phyloP scores from a whole-genome alignment of 2,888 invertebrate genomes.

The Drosophila suboccidentalis region DNA sequence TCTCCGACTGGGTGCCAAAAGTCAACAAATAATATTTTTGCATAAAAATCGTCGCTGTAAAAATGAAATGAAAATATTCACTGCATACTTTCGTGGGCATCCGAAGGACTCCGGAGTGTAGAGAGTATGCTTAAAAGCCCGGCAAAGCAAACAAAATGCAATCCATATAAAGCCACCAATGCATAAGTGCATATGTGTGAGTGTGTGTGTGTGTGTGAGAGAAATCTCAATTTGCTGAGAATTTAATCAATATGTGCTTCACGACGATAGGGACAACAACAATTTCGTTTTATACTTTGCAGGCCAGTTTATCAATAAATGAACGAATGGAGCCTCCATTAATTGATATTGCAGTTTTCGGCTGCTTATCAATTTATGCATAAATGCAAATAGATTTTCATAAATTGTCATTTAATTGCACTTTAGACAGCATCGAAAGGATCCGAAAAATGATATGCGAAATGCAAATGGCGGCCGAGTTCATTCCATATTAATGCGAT shows the following conservation, averaged over 20 bases:
- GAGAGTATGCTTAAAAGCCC: constrained; percentile 49
- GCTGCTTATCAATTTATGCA: constrained; percentile 75
- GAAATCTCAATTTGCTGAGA: constrained; percentile 72
- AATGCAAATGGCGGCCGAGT: constrained; percentile 57
- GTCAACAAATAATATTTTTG: constrained; percentile 80
- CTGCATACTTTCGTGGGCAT: constrained; percentile 16
- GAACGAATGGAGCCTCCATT: constrained; percentile 1
- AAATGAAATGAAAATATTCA: constrained; percentile 75
- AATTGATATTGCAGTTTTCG: constrained; percentile 25
- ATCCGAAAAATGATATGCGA: constrained; percentile 67
- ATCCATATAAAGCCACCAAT: constrained; percentile 13
- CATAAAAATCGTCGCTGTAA: constrained; percentile 68
- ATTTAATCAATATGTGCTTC: constrained; percentile 70
- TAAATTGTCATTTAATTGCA: constrained; percentile 80
- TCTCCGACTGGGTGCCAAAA: constrained; percentile 64
- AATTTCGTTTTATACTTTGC: constrained; percentile 28
- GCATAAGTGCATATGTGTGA: constrained; percentile 10
- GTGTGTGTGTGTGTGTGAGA: constrained; percentile 15
- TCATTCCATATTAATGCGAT: constrained; percentile 54
- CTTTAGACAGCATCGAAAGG: constrained; percentile 44
- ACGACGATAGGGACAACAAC: constrained; percentile 31
- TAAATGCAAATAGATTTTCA: constrained; percentile 76
- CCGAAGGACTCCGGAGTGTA: constrained; percentile 17
- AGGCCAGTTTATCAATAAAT: constrained; percentile 18
- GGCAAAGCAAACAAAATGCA: constrained; percentile 38